Evolutionary conservation across 1,140 invertebrate genomes (phyloP), one percentile per base, ranked within the genome.

Genomic region (Neodiprion lecontei): DNA sequence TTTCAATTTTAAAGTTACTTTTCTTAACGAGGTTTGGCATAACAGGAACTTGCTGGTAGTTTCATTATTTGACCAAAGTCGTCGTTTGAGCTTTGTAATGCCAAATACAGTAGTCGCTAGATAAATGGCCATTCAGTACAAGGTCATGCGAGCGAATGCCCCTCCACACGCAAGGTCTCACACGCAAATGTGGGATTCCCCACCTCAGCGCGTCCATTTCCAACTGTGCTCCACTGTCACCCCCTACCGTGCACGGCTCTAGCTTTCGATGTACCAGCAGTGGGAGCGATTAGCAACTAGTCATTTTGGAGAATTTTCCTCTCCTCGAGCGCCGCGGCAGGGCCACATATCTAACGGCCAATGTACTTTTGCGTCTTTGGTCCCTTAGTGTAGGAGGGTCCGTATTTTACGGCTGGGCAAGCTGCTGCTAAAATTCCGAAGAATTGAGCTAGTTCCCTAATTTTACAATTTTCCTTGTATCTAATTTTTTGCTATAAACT

Each of bases 401-500:
- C 77, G 67, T 82, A 82, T 48, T 74, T 72, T 0, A 82, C 72
- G 2, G 79, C 80, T 53, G 76, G 74, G 67, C 75, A 81, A 67
- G 73, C 74, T 10, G 79, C 76, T 12, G 75, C 48, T 66, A 83
- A 50, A 40, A 69, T 28, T 10, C 80, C 80, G 3, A 79, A 48
- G 49, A 80, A 74, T 66, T 78, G 72, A 7, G 79, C 79, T 21
- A 79, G 72, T 7, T 78, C 71, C 70, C 79, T 70, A 48, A 83
- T 83, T 73, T 74, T 77, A 21, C 67, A 74, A 11, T 28, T 11
- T 40, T 61, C 48, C 67, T 67, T 75, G 9, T 48, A 40, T 7
- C 17, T 49, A 7, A 74, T 40, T 67, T 70, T 67, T 50, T 70
- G 11, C 40, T 21, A 48, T 23, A 23, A 28, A 5, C 69, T 9